These are phyloP conservation scores for Eueides isabella DNA, from an alignment of 1,140 invertebrate species.

Conservation along the genomic window DNA sequence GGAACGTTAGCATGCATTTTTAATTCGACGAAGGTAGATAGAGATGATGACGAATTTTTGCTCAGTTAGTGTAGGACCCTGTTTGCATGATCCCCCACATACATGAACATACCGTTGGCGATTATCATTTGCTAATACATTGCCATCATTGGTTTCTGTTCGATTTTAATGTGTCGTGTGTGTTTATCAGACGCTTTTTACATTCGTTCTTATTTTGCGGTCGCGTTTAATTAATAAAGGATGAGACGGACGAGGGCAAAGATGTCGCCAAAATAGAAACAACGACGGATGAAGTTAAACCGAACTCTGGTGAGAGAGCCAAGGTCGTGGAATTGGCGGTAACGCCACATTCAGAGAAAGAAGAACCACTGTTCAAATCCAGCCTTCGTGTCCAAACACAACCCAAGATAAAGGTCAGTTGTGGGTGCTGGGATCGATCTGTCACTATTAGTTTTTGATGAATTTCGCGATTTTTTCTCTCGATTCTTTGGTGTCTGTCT, in stretches of 20 bases:
- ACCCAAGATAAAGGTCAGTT: slow-evolving; percentile 77
- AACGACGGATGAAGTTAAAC: slow-evolving; percentile 73
- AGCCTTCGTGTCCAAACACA: slow-evolving; percentile 72
- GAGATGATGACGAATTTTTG: slow-evolving; percentile 13
- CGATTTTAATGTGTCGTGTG: slow-evolving; percentile 43
- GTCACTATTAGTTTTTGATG: slow-evolving; percentile 65
- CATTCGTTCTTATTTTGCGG: slow-evolving; percentile 73
- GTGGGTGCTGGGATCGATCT: slow-evolving; percentile 44
- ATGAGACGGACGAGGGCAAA: slow-evolving; percentile 59
- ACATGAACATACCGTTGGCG: slow-evolving; percentile 41
- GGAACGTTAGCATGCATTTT: slow-evolving; percentile 28
- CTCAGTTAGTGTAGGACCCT: slow-evolving; percentile 13
- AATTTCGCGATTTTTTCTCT: slow-evolving; percentile 29
- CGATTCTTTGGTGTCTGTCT: slow-evolving; percentile 47
- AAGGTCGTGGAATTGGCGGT: slow-evolving; percentile 41
- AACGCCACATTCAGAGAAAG: slow-evolving; percentile 56
- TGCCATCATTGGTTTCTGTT: slow-evolving; percentile 53
- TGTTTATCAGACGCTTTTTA: slow-evolving; percentile 63
- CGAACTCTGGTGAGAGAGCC: slow-evolving; percentile 54
- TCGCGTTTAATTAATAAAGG: slow-evolving; percentile 70
- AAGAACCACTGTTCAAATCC: slow-evolving; percentile 79
- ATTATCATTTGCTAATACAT: slow-evolving; percentile 59
- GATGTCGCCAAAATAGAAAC: slow-evolving; percentile 72
- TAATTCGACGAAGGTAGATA: slow-evolving; percentile 19
- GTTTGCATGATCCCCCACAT: slow-evolving; percentile 34